These are phyloP conservation scores for Ceryle rudis DNA, from an alignment of 2,797 vertebrate species.

Conservation along the genomic window DNA sequence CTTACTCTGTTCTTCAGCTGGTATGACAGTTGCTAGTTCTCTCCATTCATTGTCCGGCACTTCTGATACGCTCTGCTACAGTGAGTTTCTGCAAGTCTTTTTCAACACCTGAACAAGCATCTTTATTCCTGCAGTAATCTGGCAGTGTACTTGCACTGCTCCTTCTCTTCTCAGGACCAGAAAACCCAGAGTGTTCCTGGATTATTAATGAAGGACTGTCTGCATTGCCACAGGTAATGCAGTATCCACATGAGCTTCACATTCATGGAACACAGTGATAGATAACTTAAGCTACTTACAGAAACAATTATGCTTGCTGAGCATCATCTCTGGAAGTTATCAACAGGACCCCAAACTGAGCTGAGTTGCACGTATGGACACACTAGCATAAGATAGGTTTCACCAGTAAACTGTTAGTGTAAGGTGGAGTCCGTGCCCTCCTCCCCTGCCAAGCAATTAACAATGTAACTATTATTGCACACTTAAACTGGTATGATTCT, in stretches of 20 bases:
- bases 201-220: conserved; percentile 36
- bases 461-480: neutral
- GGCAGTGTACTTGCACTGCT: neutral
- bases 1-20: neutral
- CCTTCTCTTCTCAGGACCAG: neutral
- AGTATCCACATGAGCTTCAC: neutral
- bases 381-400: neutral
- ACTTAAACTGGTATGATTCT: neutral
- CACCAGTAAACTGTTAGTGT: neutral
- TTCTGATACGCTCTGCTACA: neutral
- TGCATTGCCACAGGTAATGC: conserved; percentile 39
- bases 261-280: conserved; percentile 1
- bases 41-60: neutral
- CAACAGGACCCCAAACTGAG: neutral
- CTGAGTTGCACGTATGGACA: fast-evolving
- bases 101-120: neutral
- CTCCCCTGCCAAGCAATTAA: neutral
- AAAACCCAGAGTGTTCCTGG: neutral
- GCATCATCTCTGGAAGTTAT: neutral
- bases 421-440: neutral
- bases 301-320: neutral
- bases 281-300: neutral
- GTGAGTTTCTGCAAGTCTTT: neutral
- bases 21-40: neutral
- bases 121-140: conserved; percentile 13